Evolutionary conservation across 1,140 invertebrate genomes (phyloP), one percentile per base, ranked within the genome.

Genomic region (Eriocheir sinensis): DNA sequence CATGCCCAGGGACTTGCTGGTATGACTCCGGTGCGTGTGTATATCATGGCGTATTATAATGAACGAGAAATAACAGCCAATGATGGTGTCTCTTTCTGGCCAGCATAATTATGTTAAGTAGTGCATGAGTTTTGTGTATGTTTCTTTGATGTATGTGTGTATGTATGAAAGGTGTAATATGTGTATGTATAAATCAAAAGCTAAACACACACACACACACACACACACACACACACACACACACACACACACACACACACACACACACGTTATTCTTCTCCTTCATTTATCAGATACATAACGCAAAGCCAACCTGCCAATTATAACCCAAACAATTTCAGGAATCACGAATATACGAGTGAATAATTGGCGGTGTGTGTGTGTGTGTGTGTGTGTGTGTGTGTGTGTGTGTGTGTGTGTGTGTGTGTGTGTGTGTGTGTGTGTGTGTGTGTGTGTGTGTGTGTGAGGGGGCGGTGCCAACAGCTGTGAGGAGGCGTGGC

Each of bases 401-500:
- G 90, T 92, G 81, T 85, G 81, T 85, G 81, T 85, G 81, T 85
- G 81, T 85, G 81, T 85, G 81, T 85, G 81, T 85, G 81, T 85
- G 81, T 85, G 81, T 85, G 81, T 85, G 81, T 85, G 81, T 85
- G 83, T 85, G 83, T 85, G 83, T 85, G 83, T 85, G 83, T 85
- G 83, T 85, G 83, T 85, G 83, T 85, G 83, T 85, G 83, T 85
- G 89, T 91, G 53, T 48, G 89, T 48, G 41, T 48, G 89, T 60
- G 89, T 91, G 89, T 60, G 40, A 91, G 80, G 83, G 85, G 92
- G 92, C 85, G 92, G 48, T 41, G 83, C 79, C 15, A 60, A 89
- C 92, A 93, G 81, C 81, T 93, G 92, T 93, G 92, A 30, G 83
- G 30, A 36, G 92, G 92, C 92, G 92, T 86, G 92, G 92, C 36